A percentile compares a stretch with the other conserved stretches of the same genome.
phyloP scores from a whole-genome alignment of 2,113 vertebrate species.

The Myotis lucifugus region DNA sequence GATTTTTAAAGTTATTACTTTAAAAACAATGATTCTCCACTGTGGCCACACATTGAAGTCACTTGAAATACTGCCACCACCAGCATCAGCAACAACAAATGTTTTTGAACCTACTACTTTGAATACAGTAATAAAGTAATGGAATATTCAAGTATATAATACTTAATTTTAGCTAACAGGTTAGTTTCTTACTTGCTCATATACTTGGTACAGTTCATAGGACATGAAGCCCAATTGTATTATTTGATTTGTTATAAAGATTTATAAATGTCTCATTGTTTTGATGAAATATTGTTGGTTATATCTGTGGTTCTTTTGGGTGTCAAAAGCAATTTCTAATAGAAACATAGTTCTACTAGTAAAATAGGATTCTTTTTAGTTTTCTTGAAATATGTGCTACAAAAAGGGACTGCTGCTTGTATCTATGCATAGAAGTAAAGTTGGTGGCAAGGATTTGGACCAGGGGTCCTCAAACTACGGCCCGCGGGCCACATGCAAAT shows the following conservation, averaged over 20 bases:
- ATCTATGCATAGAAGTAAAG: neutral
- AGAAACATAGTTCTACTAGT: constrained; percentile 3
- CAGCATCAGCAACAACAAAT: neutral
- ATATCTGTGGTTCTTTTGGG: neutral
- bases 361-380: constrained; percentile 19
- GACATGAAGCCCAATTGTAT: constrained; percentile 10
- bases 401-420: neutral
- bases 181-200: constrained; percentile 34
- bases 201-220: neutral
- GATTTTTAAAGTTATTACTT: constrained; percentile 53
- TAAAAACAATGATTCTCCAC: constrained; percentile 31
- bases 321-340: constrained; percentile 35
- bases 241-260: constrained; percentile 37
- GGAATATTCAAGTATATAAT: neutral
- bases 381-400: neutral
- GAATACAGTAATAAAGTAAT: neutral
- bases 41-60: neutral
- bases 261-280: constrained; percentile 38
- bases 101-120: neutral
- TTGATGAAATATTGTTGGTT: constrained; percentile 45
- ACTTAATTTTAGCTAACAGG: neutral
- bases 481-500: no score
- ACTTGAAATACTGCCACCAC: neutral
- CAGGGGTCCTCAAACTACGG: no score
- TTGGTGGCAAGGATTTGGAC: neutral